Evolutionary conservation across 2,797 vertebrate genomes (phyloP).

Genomic region (Ammospiza maritima): DNA sequence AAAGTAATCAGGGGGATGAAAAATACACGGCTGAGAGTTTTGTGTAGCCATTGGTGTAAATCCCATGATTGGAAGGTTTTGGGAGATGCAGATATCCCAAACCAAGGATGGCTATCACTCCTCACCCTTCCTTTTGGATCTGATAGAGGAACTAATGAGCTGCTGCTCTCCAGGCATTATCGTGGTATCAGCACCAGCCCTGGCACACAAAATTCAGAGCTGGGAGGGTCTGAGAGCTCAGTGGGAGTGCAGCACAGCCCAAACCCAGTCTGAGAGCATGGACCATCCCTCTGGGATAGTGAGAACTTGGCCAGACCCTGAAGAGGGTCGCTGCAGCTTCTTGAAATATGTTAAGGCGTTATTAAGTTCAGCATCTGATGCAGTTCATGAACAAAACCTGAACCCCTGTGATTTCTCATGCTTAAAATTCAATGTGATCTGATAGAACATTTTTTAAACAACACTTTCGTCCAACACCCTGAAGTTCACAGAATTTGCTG

Average conservation of each 20-base stretch:
- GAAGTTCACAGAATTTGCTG: neutral
- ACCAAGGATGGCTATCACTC: neutral
- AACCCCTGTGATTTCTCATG: neutral
- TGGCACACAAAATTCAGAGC: neutral
- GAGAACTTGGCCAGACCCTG: neutral
- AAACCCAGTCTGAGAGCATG: accelerated
- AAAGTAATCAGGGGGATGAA: neutral
- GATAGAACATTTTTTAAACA: neutral
- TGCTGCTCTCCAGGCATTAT: neutral
- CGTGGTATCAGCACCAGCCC: neutral
- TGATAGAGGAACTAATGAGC: neutral
- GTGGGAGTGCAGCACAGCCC: too few species aligned
- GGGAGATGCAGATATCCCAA: neutral
- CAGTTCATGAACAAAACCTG: neutral
- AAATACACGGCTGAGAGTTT: neutral
- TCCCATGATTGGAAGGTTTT: accelerated
- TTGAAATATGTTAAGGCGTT: neutral
- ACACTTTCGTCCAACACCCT: neutral
- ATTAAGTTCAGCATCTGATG: accelerated
- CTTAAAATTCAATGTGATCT: neutral
- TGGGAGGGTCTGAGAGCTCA: neutral
- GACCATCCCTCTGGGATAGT: neutral
- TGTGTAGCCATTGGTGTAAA: neutral
- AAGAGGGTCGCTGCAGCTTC: neutral
- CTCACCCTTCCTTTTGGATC: neutral